Evolutionary conservation across 2,797 vertebrate genomes (phyloP), one percentile per base, ranked within the genome.

Genomic region (Cuculus canorus): DNA sequence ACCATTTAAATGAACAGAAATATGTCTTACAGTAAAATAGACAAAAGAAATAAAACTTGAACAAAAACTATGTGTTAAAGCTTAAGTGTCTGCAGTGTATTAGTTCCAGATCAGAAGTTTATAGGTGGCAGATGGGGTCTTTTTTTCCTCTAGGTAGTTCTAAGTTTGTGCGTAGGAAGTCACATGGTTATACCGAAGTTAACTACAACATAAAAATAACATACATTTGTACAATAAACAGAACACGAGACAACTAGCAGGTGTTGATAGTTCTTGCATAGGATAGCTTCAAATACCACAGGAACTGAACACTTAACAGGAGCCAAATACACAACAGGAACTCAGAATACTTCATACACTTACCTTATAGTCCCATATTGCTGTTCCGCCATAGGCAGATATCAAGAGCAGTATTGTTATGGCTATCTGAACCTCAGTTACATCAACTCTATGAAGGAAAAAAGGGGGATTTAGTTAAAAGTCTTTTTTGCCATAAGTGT

Each of bases 361-460:
- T 98, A 99, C 99, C 98, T 91, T 98, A 32, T 85, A 97, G 78
- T 99, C 98, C 99, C 99, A 99, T 56, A 99, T 43, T 85, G 95
- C 86, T 82, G 99, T 97, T 92, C 99, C 99, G 88, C 98, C 98
- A 53, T 98, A 98, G 5, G 99, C 98, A 37, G 99, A 98, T 95
- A 99, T 96, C 93, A 99, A 24, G 87, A 99, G 99, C 97, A 99
- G 96, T 84, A 97, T 32, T 5, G 98, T 97, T 96, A 99, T 98
- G 92, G 99, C 98, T 43, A 99, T 32, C 97, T 99, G 99, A 95
- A 99, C 98, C 97, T 99, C 99, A 35, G 99, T 99, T 84, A 99
- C 99, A 80, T 99, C 99, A 68, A 99, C 95, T 97, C 99, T 99
- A 77, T 24, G 90, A 72, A 83, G 37, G 57, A 4, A 27, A n/a